These are phyloP conservation scores for Apamea crenata DNA, from an alignment of 2,888 invertebrate genomes.

Conservation along the genomic window DNA sequence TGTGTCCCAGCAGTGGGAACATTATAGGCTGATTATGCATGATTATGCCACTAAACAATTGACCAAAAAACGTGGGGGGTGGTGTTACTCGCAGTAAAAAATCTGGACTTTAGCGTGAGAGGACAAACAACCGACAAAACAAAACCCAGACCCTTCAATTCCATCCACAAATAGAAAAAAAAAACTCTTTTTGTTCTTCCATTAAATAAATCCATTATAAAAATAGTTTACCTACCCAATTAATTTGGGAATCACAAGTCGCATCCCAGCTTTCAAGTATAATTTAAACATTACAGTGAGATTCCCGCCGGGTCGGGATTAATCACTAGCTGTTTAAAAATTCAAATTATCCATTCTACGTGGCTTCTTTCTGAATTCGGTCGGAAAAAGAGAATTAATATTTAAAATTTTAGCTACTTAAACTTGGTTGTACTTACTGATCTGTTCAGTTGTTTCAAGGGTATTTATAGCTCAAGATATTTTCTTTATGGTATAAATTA, in stretches of 20 bases:
- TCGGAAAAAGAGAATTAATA: conserved; percentile 79
- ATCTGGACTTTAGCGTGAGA: neutral
- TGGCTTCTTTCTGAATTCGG: conserved; percentile 76
- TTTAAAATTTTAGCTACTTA: conserved; percentile 72
- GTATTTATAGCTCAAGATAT: conserved; percentile 26
- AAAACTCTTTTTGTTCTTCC: conserved; percentile 9
- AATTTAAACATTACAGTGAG: conserved; percentile 68
- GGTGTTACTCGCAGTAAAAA: neutral
- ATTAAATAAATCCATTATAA: conserved; percentile 55
- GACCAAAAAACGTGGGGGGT: neutral
- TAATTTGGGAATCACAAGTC: conserved; percentile 69
- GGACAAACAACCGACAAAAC: conserved; percentile 13
- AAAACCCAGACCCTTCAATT: conserved; percentile 15
- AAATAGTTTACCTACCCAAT: conserved; percentile 66
- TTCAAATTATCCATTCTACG: conserved; percentile 81
- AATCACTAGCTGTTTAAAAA: conserved; percentile 84
- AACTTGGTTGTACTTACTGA: conserved; percentile 54
- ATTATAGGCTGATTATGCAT: too few species aligned
- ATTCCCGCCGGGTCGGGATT: conserved; percentile 73
- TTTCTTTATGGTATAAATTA: conserved; percentile 41
- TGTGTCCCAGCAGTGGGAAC: too few species aligned
- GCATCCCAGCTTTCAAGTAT: conserved; percentile 66
- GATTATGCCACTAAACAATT: neutral
- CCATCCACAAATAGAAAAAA: conserved; percentile 28
- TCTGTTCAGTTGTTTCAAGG: conserved; percentile 24